A percentile compares a stretch with the other conserved stretches of the same genome.
Evolutionary conservation across 2,888 invertebrate genomes (phyloP).

Genomic region (Drosophila vallismaia): DNA sequence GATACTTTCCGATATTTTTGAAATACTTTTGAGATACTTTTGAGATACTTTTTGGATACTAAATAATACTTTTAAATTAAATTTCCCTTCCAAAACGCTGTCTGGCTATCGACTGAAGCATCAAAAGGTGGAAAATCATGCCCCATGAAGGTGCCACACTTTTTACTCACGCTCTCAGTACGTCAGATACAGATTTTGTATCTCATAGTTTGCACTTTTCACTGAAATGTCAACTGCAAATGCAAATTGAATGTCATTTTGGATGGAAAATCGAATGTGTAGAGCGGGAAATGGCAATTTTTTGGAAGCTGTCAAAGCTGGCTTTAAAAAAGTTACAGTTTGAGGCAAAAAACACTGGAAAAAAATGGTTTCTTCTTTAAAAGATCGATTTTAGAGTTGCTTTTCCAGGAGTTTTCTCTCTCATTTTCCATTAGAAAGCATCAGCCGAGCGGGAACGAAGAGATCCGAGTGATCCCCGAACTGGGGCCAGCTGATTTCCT

Average conservation of each 20-base stretch:
- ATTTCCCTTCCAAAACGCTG: not conserved
- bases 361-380: too few relatives aligned
- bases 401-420: not conserved
- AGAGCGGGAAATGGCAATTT: not conserved
- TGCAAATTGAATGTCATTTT: slow-evolving; percentile 14
- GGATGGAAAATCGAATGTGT: not conserved
- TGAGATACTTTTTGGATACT: too few relatives aligned
- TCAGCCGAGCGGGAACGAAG: slow-evolving; percentile 20
- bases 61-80: too few relatives aligned
- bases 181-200: not conserved
- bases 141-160: not conserved
- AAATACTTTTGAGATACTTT: too few relatives aligned
- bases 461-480: slow-evolving; percentile 13
- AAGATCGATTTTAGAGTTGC: too few relatives aligned
- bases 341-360: too few relatives aligned
- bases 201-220: slow-evolving; percentile 11
- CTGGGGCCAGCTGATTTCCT: not conserved
- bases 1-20: too few relatives aligned
- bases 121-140: slow-evolving; percentile 10
- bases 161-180: not conserved
- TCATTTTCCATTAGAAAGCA: slow-evolving; percentile 4
- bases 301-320: too few relatives aligned
- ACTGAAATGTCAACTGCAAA: slow-evolving; percentile 10
- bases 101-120: slow-evolving; percentile 17
- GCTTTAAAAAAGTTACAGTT: too few relatives aligned